These are phyloP conservation scores for Tipula vernalis DNA, from an alignment of 2,888 invertebrate genomes.

Conservation along the genomic window DNA sequence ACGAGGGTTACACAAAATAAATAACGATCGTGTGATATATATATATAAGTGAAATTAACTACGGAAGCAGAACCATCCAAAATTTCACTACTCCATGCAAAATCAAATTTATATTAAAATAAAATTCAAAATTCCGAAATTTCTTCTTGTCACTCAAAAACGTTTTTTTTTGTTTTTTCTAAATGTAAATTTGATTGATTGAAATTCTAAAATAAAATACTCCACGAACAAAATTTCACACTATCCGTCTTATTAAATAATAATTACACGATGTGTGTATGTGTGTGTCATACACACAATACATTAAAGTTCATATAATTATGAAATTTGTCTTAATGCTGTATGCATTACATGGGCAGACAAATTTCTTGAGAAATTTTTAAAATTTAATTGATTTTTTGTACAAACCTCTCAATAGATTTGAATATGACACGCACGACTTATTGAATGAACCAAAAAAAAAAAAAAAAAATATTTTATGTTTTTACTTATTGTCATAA, in stretches of 20 bases:
- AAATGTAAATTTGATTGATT: not conserved
- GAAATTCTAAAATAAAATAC: not conserved
- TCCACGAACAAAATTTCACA: not conserved
- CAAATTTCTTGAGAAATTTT: not conserved
- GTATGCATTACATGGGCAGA: not conserved
- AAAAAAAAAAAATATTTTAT: not conserved
- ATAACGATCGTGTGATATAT: not conserved
- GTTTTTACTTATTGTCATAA: not conserved
- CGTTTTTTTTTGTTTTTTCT: not conserved
- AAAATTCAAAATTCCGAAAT: not conserved
- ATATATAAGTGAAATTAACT: not conserved
- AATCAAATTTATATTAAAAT: not conserved
- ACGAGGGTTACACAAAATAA: not conserved
- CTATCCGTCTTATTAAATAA: not conserved
- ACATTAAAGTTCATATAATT: not conserved
- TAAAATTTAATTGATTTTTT: not conserved
- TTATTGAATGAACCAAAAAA: not conserved
- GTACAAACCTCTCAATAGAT: not conserved
- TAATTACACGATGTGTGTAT: no score
- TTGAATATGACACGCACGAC: not conserved
- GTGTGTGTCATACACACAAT: not conserved
- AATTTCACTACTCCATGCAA: not conserved
- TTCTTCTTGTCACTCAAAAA: not conserved
- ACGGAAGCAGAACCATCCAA: not conserved
- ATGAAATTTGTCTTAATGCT: not conserved